These are phyloP conservation scores for Rhincodon typus DNA, from an alignment of 2,797 vertebrate species.

Conservation along the genomic window DNA sequence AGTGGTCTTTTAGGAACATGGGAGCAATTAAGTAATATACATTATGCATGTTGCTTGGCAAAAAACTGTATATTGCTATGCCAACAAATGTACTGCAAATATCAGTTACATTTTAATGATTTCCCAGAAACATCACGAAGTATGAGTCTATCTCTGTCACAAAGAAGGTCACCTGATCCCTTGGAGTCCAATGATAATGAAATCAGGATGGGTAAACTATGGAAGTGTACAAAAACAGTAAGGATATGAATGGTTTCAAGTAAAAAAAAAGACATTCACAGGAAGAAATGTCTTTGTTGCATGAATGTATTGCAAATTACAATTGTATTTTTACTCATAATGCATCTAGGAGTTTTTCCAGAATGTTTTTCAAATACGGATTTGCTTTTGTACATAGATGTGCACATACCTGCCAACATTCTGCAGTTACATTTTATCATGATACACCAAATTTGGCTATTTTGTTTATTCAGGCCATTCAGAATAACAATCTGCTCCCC, in stretches of 20 bases:
- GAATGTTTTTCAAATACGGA: background rate
- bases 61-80: background rate
- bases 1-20: background rate
- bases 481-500: background rate
- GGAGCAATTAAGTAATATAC: background rate
- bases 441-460: conserved; percentile 14
- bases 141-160: too few species aligned
- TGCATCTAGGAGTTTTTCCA: background rate
- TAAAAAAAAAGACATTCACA: too few species aligned
- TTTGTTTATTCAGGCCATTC: background rate
- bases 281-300: background rate
- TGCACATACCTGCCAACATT: background rate
- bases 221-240: too few species aligned
- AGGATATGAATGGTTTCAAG: too few species aligned
- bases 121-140: too few species aligned
- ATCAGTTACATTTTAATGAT: background rate
- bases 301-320: background rate
- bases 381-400: background rate
- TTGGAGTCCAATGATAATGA: too few species aligned
- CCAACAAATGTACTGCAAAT: too few species aligned
- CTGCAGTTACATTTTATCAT: conserved; percentile 1
- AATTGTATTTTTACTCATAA: background rate
- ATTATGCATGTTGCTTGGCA: background rate
- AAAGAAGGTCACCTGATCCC: too few species aligned
- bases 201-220: too few species aligned